phyloP scores from a whole-genome alignment of 2,888 invertebrate species.

The Venustoraphidia nigricollis region DNA sequence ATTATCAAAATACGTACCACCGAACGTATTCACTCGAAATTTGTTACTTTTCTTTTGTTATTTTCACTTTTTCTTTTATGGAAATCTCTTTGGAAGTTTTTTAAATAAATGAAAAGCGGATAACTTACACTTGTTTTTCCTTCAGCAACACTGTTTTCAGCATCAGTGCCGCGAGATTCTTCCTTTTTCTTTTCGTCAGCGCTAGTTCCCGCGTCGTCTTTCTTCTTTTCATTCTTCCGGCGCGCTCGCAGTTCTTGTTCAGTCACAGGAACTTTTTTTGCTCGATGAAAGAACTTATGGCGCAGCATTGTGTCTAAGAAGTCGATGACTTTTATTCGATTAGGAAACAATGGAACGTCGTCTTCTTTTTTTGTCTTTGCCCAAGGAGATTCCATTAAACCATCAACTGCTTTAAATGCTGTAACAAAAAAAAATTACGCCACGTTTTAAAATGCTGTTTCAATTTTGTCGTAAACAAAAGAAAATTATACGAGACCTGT shows the following conservation, averaged over 20 bases:
- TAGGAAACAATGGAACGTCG: conserved; percentile 61
- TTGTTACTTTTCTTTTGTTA: too few species aligned
- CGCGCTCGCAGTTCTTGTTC: conserved; percentile 49
- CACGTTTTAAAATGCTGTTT: not conserved
- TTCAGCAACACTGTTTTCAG: conserved; percentile 37
- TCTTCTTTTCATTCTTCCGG: conserved; percentile 38
- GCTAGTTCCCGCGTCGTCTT: conserved; percentile 15
- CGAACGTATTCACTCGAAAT: too few species aligned
- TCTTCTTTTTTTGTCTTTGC: conserved; percentile 35
- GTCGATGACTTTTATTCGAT: conserved; percentile 62
- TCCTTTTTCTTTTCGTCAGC: conserved; percentile 35
- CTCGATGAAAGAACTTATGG: conserved; percentile 92
- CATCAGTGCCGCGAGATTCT: conserved; percentile 31
- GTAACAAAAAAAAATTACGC: conserved; percentile 11
- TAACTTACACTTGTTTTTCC: conserved; percentile 20
- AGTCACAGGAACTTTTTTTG: conserved; percentile 68
- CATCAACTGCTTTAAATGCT: conserved; percentile 82
- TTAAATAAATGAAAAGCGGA: too few species aligned
- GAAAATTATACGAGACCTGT: conserved; percentile 43
- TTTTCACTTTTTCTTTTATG: too few species aligned
- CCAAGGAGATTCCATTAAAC: conserved; percentile 82
- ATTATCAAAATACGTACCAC: too few species aligned
- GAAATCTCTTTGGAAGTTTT: too few species aligned
- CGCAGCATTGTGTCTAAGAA: conserved; percentile 72
- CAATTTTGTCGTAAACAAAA: too few species aligned